Conservation (phyloP, 2,888 invertebrate species). For the Acanthococcus lagerstroemiae region DNA sequence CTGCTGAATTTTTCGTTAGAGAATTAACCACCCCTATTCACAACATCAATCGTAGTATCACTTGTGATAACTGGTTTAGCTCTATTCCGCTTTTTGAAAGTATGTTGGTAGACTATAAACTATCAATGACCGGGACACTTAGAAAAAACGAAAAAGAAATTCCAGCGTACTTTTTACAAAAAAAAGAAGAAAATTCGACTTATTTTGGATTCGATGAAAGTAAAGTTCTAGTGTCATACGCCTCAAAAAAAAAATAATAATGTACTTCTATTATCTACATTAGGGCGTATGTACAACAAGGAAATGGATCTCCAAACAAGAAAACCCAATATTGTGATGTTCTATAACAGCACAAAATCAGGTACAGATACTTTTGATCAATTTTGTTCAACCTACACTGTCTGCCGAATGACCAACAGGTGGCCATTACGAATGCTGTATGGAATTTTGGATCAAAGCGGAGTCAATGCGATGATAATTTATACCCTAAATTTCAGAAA, state of each 20-base stretch:
- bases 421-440: constrained; percentile 37
- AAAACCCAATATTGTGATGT: constrained; percentile 35
- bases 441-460: constrained; percentile 36
- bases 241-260: neutral
- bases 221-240: neutral
- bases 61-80: neutral
- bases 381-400: constrained; percentile 35
- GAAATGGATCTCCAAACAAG: neutral
- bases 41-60: neutral
- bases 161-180: neutral
- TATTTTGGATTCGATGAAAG: neutral
- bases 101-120: too few relatives aligned
- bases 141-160: neutral
- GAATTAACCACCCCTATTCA: neutral
- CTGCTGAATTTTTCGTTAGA: too few relatives aligned
- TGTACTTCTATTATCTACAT: neutral
- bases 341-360: constrained; percentile 37
- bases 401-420: constrained; percentile 34
- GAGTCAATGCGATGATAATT: constrained; percentile 34
- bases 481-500: neutral
- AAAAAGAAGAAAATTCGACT: neutral
- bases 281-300: neutral
- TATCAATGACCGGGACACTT: too few relatives aligned
- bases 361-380: constrained; percentile 37
- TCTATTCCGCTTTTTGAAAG: neutral